Base-by-base conservation (phyloP, 2,888 invertebrate genomes). In the Mythimna pallens region DNA sequence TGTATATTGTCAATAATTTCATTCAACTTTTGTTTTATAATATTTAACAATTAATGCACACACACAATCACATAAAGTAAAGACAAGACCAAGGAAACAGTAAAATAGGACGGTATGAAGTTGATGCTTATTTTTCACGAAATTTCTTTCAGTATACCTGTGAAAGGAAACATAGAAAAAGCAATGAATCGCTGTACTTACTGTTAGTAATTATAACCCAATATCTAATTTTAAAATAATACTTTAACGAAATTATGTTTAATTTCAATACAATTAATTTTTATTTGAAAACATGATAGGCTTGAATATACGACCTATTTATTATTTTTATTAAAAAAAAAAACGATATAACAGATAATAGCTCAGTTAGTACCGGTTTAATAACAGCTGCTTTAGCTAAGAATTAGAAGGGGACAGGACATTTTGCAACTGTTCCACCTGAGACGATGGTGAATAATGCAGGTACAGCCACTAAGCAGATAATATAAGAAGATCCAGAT, bases 351-450 rank as follows among this genome's bases (percentile, higher is more conserved):
- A 47, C 65, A 65, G 73, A 86, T 84, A 88, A 87, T 88, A 90
- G 87, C 82, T 87, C 59, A 65, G 73, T 75, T 77, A 58, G 55
- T 65, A 80, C 84, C 70, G 75, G 86, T 80, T 79, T 80, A 81
- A 87, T 81, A 86, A 88, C 91, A 91, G 90, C 91, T 91, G 91
- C 85, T 89, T 86, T 90, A 84, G 82, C 82, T 71, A 80, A 86
- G 89, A 89, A 92, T 92, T 93, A 91, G 93, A 93, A 92, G 89
- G 91, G 80, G 91, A 92, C 92, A 92, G 88, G 88, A 89, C 90
- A 91, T 93, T 94, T 93, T 91, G 94, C 91, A 93, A 93, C 86
- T 83, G 87, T 86, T 91, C 90, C 94, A 95, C 93, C 93, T 94
- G 93, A 93, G 93, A 90, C 90, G 74, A 78, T 69, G 64, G 74